Base-by-base conservation (phyloP, 2,113 vertebrate genomes). In the Microcebus jonahi region DNA sequence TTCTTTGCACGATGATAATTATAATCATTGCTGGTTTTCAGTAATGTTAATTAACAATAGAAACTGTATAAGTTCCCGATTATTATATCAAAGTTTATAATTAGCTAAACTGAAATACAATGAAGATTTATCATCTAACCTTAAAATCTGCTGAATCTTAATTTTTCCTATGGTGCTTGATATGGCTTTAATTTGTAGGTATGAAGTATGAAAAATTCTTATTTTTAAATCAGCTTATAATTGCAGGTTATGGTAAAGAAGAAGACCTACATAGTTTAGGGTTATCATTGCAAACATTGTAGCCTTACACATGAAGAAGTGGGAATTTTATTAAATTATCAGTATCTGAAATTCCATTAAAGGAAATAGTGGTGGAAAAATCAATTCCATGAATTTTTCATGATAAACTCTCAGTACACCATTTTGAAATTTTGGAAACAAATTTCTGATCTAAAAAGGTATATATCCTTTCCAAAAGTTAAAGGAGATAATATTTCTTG, bases 341-440 rank as follows among this genome's bases (percentile, higher is more conserved):
- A 68, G 8, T 81, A 91, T 61, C 67, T 96, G 29, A 21, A 89
- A 76, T 93, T 81, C 15, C 45, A 77, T 94, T 95, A 70, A 87
- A 81, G 83, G 80, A 95, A 95, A 88, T 17, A 76, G 29, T 87
- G 7, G 20, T 95, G 8, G 29, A 71, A 88, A 57, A 83, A 88
- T 91, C 18, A 15, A 85, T 68, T 88, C 55, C 55, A 82, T 87
- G n/a, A 84, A 39, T 94, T 95, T 97, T 93, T 71, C 55, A 88
- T 70, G 31, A 63, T 90, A 73, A 91, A 87, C 6, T 70, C 84
- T n/a, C 63, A 92, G 42, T 12, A 3, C 45, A 48, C n/a, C 81
- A 75, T 83, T 65, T 59, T 45, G 8, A 11, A 73, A n/a, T 53
- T 70, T 86, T 84, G 2, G 36, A 79, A 93, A 67, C 55, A 95